Conservation (phyloP, 2,113 vertebrate genomes). For the Rhombomys opimus region DNA sequence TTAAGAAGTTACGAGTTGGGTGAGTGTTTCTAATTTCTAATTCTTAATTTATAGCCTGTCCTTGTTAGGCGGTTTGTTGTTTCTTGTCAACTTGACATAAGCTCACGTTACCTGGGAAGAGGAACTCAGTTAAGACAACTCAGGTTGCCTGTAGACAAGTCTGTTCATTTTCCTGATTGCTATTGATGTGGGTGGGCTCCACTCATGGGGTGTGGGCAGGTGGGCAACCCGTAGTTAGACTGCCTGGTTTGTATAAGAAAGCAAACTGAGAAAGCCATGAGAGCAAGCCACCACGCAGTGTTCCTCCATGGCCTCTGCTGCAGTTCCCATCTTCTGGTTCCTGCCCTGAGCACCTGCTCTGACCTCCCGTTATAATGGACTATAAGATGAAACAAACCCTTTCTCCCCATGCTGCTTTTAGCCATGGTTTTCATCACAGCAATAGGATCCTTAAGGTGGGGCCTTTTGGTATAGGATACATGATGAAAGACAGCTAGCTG, state of each 20-base stretch:
- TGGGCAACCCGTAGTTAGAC: background rate
- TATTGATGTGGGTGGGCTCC: background rate
- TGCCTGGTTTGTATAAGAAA: background rate
- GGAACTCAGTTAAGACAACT: background rate
- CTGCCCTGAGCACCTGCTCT: background rate
- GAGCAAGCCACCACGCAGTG: background rate
- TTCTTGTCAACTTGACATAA: background rate
- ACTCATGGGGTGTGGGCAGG: background rate
- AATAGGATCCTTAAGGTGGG: too few relatives aligned
- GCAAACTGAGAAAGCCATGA: background rate
- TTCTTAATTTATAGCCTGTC: background rate
- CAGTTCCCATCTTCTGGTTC: background rate
- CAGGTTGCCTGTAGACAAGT: background rate
- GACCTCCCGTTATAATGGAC: background rate
- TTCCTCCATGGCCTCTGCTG: background rate
- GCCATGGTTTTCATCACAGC: background rate
- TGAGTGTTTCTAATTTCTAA: constrained; percentile 27
- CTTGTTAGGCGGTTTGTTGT: background rate
- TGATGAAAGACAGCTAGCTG: background rate
- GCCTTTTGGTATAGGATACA: background rate
- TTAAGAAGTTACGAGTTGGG: background rate
- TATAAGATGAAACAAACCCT: background rate
- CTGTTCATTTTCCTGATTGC: background rate
- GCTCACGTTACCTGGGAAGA: background rate
- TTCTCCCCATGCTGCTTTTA: background rate